These are phyloP conservation scores for Manacus vitellinus DNA, from an alignment of 2,113 vertebrate genomes.

Conservation along the genomic window DNA sequence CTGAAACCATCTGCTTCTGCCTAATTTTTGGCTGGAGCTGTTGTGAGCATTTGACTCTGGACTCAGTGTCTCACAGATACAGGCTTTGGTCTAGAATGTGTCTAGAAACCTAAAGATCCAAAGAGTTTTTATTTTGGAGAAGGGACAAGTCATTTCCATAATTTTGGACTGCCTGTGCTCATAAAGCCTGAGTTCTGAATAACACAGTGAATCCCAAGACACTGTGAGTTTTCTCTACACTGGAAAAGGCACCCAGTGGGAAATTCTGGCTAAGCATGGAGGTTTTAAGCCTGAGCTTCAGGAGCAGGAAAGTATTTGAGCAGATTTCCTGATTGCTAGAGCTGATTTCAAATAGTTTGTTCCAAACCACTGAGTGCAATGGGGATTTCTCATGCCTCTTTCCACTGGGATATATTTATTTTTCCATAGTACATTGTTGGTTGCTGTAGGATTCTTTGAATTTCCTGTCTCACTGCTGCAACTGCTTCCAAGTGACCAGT, in stretches of 20 bases:
- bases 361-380: conserved; percentile 34
- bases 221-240: background rate
- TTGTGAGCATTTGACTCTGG: background rate
- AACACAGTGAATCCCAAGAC: background rate
- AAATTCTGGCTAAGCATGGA: background rate
- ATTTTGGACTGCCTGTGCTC: background rate
- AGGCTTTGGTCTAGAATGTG: background rate
- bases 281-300: background rate
- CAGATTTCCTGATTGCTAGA: conserved; percentile 58
- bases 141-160: background rate
- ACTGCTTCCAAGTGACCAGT: background rate
- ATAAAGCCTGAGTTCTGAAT: background rate
- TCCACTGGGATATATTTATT: conserved; percentile 58
- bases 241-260: background rate
- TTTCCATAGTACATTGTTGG: conserved; percentile 64
- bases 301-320: conserved; percentile 58
- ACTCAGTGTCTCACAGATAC: background rate
- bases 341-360: conserved; percentile 46
- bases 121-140: background rate
- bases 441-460: conserved; percentile 32
- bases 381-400: conserved; percentile 58
- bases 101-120: background rate
- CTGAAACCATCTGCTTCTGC: conserved; percentile 12
- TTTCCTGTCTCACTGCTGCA: conserved; percentile 56
- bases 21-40: background rate